Evolutionary conservation across 2,888 invertebrate species (phyloP), one percentile per base, ranked within the genome.

Genomic region (Tetheella fluctuosa): DNA sequence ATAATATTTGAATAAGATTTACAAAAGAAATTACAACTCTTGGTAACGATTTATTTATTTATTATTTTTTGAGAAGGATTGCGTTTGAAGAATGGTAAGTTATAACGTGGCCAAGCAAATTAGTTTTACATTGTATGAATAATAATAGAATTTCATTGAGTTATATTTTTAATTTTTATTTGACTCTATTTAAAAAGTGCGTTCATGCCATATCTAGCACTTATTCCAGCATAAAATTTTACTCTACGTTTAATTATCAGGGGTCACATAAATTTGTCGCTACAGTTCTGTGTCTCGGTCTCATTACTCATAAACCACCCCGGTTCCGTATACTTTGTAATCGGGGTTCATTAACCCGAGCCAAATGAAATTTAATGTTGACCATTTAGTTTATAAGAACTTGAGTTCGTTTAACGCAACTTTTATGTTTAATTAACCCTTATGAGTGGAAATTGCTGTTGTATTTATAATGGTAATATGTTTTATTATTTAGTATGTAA

Each of bases 291-390:
- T 65, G 62, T 66, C 63, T 61, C 59, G 63, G 67, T 69, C n/a
- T n/a, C 65, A 65, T 76, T 69, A 70, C 63, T 77, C 78, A 81
- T 84, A 80, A 81, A 76, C 68, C 73, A 68, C 65, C 58, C 60
- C 69, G 69, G 73, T 64, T 65, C 60, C 69, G 68, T 70, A 69
- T 71, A 73, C 75, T 79, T 76, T 76, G 74, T 73, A 67, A 68
- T 62, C 55, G 69, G 62, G 70, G 77, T 77, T 84, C 80, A 77
- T 83, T 81, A 79, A 73, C 67, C 71, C 61, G 17, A 59, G 62
- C 74, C 82, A 80, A 84, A 84, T 81, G 79, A 77, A 80, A 83
- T 82, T 81, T 82, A 81, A 81, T 77, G 74, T 64, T 64, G 64
- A 73, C 71, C 70, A 73, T 80, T 77, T 75, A 67, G 61, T 69